A percentile compares a stretch with the other conserved stretches of the same genome.
These are phyloP conservation scores for Antrozous pallidus DNA, from an alignment of 2,797 vertebrate genomes.

Conservation along the genomic window DNA sequence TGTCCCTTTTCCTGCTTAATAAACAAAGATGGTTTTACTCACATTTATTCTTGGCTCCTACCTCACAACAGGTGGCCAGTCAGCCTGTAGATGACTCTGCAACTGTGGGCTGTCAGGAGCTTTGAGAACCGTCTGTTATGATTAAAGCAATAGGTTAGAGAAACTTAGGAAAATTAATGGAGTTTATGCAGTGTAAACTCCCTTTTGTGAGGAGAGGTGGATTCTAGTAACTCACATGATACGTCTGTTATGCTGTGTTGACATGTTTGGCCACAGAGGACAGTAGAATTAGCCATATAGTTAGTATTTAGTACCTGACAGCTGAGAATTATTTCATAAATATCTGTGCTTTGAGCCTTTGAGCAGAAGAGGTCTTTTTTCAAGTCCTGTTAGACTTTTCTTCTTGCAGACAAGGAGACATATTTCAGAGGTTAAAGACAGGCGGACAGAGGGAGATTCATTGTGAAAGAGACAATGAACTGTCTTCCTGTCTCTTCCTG, in stretches of 20 bases:
- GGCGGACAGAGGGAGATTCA: not conserved
- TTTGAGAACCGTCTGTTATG: slow-evolving; percentile 53
- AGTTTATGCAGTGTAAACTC: not conserved
- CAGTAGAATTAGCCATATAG: not conserved
- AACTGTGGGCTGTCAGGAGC: slow-evolving; percentile 55
- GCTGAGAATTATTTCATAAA: not conserved
- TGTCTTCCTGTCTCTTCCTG: not conserved
- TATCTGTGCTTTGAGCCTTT: slow-evolving; percentile 6
- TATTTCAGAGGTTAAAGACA: not conserved
- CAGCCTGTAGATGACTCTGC: slow-evolving; percentile 15
- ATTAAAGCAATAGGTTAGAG: slow-evolving; percentile 21
- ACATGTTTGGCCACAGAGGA: not conserved
- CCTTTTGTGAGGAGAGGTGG: no score
- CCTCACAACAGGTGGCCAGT: slow-evolving; percentile 67
- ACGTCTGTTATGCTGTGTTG: not conserved
- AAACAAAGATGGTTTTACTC: slow-evolving; percentile 65
- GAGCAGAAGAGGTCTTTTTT: not conserved
- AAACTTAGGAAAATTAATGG: slow-evolving; percentile 5
- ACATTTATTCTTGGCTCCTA: slow-evolving; percentile 66
- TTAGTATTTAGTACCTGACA: not conserved
- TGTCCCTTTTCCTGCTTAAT: slow-evolving; percentile 51
- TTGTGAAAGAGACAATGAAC: not conserved
- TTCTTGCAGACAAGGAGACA: not conserved
- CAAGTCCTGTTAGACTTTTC: not conserved
- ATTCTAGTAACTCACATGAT: not conserved